A percentile compares a stretch with the other conserved stretches of the same genome.
Evolutionary conservation across 2,113 vertebrate species (phyloP).

Genomic region (Junco hyemalis): DNA sequence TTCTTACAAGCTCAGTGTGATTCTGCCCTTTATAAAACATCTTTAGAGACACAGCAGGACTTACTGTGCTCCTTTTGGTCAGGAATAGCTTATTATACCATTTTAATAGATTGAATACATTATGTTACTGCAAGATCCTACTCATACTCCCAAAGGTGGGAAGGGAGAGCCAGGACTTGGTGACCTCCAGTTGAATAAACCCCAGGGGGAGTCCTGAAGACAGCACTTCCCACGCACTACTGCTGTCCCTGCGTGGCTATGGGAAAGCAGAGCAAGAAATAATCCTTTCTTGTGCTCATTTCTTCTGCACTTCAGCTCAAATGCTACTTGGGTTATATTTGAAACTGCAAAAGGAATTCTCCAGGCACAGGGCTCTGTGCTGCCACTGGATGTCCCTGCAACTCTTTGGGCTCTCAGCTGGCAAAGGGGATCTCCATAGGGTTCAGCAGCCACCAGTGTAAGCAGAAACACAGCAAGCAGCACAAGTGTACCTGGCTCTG

Average conservation of each 20-base stretch:
- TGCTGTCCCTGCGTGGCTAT: rapidly evolving
- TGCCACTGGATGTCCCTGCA: neutral
- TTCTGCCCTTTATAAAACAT: neutral
- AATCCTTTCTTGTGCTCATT: neutral
- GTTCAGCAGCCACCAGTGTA: rapidly evolving
- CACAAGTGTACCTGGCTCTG: neutral
- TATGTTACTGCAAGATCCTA: neutral
- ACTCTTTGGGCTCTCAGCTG: neutral
- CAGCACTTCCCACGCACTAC: neutral
- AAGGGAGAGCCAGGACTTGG: neutral
- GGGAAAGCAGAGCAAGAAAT: neutral
- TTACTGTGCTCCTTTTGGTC: neutral
- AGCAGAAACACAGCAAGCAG: neutral
- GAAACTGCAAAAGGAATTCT: neutral
- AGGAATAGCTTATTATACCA: neutral
- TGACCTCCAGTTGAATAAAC: neutral
- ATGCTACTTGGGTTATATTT: neutral
- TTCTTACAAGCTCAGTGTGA: neutral
- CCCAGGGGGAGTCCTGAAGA: neutral
- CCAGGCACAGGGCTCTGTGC: neutral
- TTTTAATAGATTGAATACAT: neutral
- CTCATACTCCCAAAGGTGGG: neutral
- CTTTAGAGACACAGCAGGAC: neutral
- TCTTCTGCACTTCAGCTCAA: neutral
- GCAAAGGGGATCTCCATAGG: neutral